phyloP scores from a whole-genome alignment of 2,113 vertebrate species.

The Phalacrocorax pelagicus region DNA sequence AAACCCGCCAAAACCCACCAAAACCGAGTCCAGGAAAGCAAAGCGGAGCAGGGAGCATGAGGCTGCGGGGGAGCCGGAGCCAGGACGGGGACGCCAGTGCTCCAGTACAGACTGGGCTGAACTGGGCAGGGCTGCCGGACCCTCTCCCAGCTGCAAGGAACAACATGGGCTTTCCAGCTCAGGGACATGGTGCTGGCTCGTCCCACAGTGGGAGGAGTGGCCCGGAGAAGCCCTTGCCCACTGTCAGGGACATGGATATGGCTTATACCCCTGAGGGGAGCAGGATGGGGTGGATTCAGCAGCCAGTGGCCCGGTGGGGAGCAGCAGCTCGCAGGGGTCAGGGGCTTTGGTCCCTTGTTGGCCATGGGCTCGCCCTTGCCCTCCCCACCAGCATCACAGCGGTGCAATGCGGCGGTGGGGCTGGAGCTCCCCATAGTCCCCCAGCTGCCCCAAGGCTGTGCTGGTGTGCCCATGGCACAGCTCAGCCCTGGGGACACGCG shows the following conservation, averaged over 20 bases:
- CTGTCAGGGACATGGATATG: background rate
- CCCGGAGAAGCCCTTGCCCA: background rate
- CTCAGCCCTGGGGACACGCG: background rate
- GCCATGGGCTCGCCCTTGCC: background rate
- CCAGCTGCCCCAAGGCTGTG: accelerated
- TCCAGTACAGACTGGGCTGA: background rate
- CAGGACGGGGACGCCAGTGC: accelerated
- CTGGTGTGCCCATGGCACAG: accelerated
- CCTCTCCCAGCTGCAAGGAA: background rate
- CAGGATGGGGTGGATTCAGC: background rate
- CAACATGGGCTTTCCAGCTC: background rate
- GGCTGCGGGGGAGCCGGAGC: background rate
- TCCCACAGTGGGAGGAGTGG: background rate
- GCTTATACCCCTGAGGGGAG: background rate
- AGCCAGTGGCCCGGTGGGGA: background rate
- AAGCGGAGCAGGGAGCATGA: accelerated
- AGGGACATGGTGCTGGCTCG: background rate
- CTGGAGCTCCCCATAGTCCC: background rate
- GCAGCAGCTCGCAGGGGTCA: accelerated
- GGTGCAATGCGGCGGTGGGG: background rate
- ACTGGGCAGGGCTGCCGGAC: background rate
- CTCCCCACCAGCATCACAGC: background rate
- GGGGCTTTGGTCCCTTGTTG: background rate
- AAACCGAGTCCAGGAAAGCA: no score
- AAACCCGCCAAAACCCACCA: background rate